These are phyloP conservation scores for Drosophila seclusa DNA, from an alignment of 2,888 invertebrate genomes.

Conservation along the genomic window DNA sequence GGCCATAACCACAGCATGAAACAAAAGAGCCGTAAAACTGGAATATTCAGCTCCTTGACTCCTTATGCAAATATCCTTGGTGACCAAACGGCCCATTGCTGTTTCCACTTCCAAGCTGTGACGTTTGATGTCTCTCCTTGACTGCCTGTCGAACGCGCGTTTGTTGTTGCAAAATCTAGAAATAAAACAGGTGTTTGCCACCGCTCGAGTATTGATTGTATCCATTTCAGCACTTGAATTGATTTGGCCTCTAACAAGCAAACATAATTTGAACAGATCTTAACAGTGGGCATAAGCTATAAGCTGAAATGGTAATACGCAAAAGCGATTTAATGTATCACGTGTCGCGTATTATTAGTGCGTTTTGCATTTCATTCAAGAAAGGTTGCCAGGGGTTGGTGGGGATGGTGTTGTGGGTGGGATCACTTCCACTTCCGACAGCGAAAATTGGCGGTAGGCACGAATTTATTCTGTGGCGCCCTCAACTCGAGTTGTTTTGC, in stretches of 20 bases:
- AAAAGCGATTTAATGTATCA: slow-evolving; percentile 57
- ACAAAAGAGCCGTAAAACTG: slow-evolving; percentile 23
- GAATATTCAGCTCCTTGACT: slow-evolving; percentile 7
- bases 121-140: slow-evolving; percentile 29
- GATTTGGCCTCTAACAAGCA: background rate
- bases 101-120: slow-evolving; percentile 8
- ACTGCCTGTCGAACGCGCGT: slow-evolving; percentile 13
- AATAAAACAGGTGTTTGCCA: slow-evolving; percentile 24
- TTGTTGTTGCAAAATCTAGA: slow-evolving; percentile 5
- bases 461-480: slow-evolving; percentile 34
- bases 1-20: slow-evolving; percentile 16
- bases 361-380: slow-evolving; percentile 51
- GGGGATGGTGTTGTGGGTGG: too few relatives aligned
- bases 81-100: background rate
- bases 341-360: slow-evolving; percentile 62
- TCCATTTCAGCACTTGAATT: slow-evolving; percentile 11
- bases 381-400: background rate
- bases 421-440: slow-evolving; percentile 8
- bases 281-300: slow-evolving; percentile 7
- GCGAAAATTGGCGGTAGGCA: slow-evolving; percentile 41
- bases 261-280: background rate
- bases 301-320: slow-evolving; percentile 2
- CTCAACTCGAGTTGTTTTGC: slow-evolving; percentile 27
- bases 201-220: slow-evolving; percentile 17
- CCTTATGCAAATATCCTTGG: slow-evolving; percentile 44